A percentile compares a stretch with the other conserved stretches of the same genome.
phyloP scores from a whole-genome alignment of 1,140 invertebrate genomes.

The Araneus ventricosus region DNA sequence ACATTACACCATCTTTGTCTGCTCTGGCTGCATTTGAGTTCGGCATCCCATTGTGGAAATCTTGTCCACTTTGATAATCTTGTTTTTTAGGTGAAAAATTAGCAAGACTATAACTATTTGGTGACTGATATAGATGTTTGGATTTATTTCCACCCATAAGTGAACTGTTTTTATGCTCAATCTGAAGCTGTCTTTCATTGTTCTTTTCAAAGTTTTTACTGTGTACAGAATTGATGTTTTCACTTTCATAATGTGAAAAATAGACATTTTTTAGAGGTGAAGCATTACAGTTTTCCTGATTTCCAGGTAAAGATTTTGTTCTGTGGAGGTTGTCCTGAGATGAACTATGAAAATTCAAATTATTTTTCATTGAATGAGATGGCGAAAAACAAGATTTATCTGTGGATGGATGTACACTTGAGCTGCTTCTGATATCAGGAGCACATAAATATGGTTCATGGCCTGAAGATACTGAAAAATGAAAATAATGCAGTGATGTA shows the following conservation, averaged over 20 bases:
- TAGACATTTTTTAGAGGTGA: constrained; percentile 74
- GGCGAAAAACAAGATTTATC: constrained; percentile 69
- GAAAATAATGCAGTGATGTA: background rate
- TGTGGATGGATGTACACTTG: constrained; percentile 72
- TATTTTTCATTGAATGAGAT: constrained; percentile 58
- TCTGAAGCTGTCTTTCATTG: constrained; percentile 27
- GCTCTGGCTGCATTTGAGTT: constrained; percentile 4
- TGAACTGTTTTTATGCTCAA: constrained; percentile 7
- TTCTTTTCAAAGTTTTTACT: constrained; percentile 58
- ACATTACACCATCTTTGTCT: background rate
- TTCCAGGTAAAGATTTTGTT: constrained; percentile 40
- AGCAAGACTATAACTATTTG: background rate
- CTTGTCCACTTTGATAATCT: constrained; percentile 17
- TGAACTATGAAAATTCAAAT: constrained; percentile 51
- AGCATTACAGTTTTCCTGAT: constrained; percentile 68
- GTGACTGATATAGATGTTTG: constrained; percentile 31
- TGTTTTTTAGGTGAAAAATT: constrained; percentile 31
- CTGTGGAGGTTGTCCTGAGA: constrained; percentile 58
- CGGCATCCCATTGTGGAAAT: background rate
- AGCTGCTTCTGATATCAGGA: constrained; percentile 68
- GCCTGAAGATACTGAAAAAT: constrained; percentile 53
- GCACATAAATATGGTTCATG: constrained; percentile 65
- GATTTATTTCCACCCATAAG: constrained; percentile 24
- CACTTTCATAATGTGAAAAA: constrained; percentile 72
- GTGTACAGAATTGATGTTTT: constrained; percentile 57